phyloP scores from a whole-genome alignment of 2,113 vertebrate genomes.

The Copsychus sechellarum region DNA sequence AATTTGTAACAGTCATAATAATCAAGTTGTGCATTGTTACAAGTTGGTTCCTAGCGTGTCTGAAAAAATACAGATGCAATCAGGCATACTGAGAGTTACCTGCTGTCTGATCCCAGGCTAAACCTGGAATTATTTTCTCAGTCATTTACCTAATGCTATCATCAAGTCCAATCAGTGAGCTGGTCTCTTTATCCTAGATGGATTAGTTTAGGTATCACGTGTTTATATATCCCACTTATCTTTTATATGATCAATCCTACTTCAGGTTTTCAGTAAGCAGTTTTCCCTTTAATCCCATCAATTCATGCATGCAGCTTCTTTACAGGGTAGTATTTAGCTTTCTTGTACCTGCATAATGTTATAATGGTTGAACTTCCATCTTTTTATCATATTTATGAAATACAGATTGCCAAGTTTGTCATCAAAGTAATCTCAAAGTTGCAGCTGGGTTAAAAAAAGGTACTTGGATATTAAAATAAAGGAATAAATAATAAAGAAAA shows the following conservation, averaged over 20 bases:
- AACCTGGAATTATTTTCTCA: background rate
- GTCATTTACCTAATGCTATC: background rate
- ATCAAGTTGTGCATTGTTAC: background rate
- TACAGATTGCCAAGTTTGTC: background rate
- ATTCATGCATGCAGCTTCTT: background rate
- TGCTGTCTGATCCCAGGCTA: background rate
- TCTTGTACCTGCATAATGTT: background rate
- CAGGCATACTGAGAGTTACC: background rate
- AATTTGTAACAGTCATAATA: background rate
- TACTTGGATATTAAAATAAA: background rate
- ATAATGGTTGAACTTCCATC: background rate
- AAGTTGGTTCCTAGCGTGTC: background rate
- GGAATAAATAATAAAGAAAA: background rate
- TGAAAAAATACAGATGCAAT: background rate
- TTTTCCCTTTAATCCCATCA: background rate
- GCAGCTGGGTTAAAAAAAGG: background rate
- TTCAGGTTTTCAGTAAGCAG: background rate
- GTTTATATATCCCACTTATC: background rate
- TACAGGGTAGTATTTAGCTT: background rate
- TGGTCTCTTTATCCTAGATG: background rate
- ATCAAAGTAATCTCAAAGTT: background rate
- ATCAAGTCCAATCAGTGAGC: background rate
- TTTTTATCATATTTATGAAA: background rate
- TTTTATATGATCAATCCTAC: background rate
- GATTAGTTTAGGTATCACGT: background rate